Evolutionary conservation across 2,113 vertebrate genomes (phyloP), one percentile per base, ranked within the genome.

Genomic region (Periophthalmodon schlosseri): DNA sequence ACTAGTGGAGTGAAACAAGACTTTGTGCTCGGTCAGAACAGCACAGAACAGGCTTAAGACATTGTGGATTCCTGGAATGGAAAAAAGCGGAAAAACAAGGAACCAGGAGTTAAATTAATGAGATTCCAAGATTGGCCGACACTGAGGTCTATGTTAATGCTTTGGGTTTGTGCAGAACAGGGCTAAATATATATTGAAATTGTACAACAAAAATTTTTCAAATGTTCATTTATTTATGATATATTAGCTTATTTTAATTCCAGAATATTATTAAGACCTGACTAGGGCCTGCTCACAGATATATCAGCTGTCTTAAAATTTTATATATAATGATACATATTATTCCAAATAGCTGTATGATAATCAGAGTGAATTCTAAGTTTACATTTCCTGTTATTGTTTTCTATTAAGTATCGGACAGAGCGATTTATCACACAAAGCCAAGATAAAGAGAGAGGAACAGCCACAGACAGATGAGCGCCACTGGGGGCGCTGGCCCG

Each of bases 1-100:
- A 91, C 97, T 99, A 86, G 94, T 94, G 57, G 98, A 99, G 90
- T 99, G 97, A 88, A 99, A 99, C 67, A 99, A 93, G 94, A 99
- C 95, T 78, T 99, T 99, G 88, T 99, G 97, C 90, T 99, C 98
- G 11, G 98, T 99, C 86, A 99, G 94, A 83, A 99, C 96, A 0
- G 97, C 97, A 92, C 96, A 99, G 82, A 99, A 97, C 49, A 99
- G 94, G 91, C 94, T 97, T 63, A 99, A 95, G 57, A 99, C 97
- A 74, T 99, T 98, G 88, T 98, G 98, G 89, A 99, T 99, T 84
- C 98, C 97, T 98, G 87, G 47, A 93, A 93, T 68, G 63, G 75
- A 74, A 68, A 86, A 77, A 66, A 54, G 78, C 88, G 7, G 81
- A 50, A 80, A 52, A 79, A 88, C 16, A 0, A 85, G 80, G 72